Evolutionary conservation across 1,140 invertebrate genomes (phyloP).

Genomic region (Babylonia areolata): DNA sequence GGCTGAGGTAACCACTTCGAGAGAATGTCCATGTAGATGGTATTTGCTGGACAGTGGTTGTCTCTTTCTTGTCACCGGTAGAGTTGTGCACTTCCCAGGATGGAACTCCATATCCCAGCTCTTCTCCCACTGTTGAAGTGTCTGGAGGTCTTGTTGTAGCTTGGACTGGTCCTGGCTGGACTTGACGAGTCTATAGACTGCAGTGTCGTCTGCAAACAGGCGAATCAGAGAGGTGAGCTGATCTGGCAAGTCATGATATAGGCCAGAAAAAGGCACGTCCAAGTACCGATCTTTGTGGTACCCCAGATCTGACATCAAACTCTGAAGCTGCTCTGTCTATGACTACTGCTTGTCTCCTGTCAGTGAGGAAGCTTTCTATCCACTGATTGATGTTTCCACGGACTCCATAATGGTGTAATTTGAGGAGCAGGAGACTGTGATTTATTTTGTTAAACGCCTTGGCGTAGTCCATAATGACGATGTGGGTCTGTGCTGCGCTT

Average conservation of each 20-base stretch:
- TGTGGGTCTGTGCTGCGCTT: too few species aligned
- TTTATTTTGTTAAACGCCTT: conserved; percentile 43
- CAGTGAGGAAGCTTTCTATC: conserved; percentile 39
- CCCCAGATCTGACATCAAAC: not conserved
- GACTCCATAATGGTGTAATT: not conserved
- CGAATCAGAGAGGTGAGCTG: not conserved
- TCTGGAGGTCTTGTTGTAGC: too few species aligned
- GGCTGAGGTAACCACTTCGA: too few species aligned
- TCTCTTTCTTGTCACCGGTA: too few species aligned
- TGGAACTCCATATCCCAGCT: too few species aligned
- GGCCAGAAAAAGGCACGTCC: not conserved
- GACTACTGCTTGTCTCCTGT: conserved; percentile 5
- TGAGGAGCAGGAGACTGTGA: conserved; percentile 25
- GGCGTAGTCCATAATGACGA: too few species aligned
- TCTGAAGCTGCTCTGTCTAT: conserved; percentile 41
- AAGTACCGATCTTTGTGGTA: not conserved
- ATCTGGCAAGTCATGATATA: not conserved
- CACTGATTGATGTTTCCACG: not conserved
- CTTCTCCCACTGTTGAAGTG: too few species aligned
- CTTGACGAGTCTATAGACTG: not conserved
- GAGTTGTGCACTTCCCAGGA: not conserved
- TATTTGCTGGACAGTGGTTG: too few species aligned
- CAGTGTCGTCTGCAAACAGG: too few species aligned
- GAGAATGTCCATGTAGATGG: too few species aligned
- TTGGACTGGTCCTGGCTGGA: not conserved